Evolutionary conservation across 1,140 invertebrate species (phyloP), one percentile per base, ranked within the genome.

Genomic region (Zaprionus camerounensis): DNA sequence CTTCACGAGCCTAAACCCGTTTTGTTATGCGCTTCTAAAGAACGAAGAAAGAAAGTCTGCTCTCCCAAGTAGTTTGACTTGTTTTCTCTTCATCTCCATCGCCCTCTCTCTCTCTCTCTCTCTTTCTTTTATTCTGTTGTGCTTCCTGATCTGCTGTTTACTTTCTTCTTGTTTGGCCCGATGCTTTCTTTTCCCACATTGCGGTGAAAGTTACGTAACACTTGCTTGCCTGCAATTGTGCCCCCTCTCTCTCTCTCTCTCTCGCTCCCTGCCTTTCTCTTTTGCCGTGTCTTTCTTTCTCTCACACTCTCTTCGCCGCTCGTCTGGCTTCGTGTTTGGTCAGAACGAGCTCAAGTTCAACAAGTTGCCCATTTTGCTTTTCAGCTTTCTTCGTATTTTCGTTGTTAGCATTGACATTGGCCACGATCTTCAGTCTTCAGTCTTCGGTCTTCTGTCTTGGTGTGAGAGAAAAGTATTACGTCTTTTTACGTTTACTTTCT

Each of bases 301-400:
- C 41, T 46, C 12, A 12, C 6, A n/a, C 17, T n/a, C 53, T 26
- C 12, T 28, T 36, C 26, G 5, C 22, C n/a, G 5, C 22, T 20
- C 28, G 36, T 12, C 34, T 44, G 31, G 31, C 31, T 34, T 34
- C 31, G 66, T 66, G 71, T 17, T 69, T 70, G 70, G 77, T 70
- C 80, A 88, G 85, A 88, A 90, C 79, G 79, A 78, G 85, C 85
- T 90, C 85, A 90, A 90, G 85, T 90, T 90, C 85, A 88, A 78
- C 80, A 44, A 58, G 62, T 84, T 76, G 62, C 68, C 53, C 69
- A 77, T 77, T 86, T 65, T 62, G 69, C 26, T 82, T 86, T 86
- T 55, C 58, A 76, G 84, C 85, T 90, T 90, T 85, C 86, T 91
- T 91, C 81, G 71, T 76, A 44, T n/a, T 66, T 49, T 71, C 49